Evolutionary conservation across 2,113 vertebrate genomes (phyloP).

Genomic region (Corythornis cristatus): DNA sequence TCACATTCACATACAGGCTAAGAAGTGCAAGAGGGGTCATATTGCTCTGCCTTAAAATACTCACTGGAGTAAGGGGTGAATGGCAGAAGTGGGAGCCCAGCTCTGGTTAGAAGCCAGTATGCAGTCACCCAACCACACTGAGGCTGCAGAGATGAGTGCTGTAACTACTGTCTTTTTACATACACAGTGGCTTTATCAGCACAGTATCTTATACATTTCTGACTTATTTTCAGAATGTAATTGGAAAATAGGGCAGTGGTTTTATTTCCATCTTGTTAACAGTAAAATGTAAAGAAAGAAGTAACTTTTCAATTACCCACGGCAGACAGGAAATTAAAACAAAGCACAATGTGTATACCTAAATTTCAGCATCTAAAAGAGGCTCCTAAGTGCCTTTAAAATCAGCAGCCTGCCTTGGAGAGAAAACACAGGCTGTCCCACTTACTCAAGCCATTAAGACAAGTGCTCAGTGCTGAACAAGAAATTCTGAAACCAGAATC

Average conservation of each 20-base stretch:
- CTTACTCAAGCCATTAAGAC: background rate
- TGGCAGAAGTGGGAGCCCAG: background rate
- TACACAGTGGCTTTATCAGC: background rate
- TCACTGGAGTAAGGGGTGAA: background rate
- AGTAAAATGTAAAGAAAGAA: background rate
- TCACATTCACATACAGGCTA: background rate
- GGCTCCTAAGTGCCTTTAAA: background rate
- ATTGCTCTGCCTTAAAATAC: background rate
- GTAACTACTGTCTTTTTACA: background rate
- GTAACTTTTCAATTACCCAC: background rate
- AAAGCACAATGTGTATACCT: background rate
- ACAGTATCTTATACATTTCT: background rate
- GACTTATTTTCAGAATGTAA: background rate
- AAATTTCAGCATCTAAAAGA: background rate
- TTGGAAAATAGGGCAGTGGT: background rate
- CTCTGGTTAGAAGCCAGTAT: background rate
- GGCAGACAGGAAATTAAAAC: background rate
- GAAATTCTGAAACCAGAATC: background rate
- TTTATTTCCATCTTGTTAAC: background rate
- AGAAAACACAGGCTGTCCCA: background rate
- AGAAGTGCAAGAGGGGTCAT: background rate
- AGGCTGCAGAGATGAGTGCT: background rate
- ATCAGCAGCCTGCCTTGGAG: background rate
- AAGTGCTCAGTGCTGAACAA: background rate
- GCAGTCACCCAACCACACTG: background rate